Conservation (phyloP, 2,888 invertebrate species). For the Orthosia cruda region DNA sequence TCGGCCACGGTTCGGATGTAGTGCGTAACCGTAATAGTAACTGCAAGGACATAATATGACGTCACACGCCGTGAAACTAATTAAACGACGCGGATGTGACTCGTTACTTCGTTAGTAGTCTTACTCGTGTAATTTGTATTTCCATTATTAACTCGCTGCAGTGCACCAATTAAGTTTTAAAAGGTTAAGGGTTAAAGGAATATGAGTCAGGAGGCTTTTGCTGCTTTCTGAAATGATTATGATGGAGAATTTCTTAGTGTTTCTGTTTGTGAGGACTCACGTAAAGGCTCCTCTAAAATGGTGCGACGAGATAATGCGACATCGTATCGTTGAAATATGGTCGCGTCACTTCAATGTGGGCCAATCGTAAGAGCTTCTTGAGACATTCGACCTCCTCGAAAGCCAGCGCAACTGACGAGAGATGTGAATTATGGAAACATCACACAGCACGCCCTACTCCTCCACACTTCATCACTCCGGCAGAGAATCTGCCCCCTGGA, state of each 20-base stretch:
- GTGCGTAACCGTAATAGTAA: conserved; percentile 3
- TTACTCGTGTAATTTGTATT: conserved; percentile 67
- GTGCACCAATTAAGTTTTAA: conserved; percentile 44
- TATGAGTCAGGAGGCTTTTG: background rate
- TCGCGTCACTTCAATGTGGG: background rate
- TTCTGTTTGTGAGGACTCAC: background rate
- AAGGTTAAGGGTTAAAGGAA: conserved; percentile 30
- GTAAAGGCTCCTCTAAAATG: background rate
- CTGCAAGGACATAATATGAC: conserved; percentile 55
- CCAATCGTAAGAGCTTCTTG: too few relatives aligned
- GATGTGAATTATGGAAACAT: too few relatives aligned
- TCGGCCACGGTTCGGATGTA: too few relatives aligned
- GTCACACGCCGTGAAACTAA: conserved; percentile 61
- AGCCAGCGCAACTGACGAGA: too few relatives aligned
- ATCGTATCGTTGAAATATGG: background rate
- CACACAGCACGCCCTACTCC: too few relatives aligned
- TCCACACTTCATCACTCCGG: too few relatives aligned
- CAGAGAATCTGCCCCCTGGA: too few relatives aligned
- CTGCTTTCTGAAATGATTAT: background rate
- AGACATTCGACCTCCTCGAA: too few relatives aligned
- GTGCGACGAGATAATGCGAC: too few relatives aligned
- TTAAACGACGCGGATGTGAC: conserved; percentile 72
- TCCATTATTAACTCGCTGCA: conserved; percentile 58
- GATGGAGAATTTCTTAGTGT: background rate
- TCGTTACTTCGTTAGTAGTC: conserved; percentile 71